Base-by-base conservation (phyloP, 2,888 invertebrate genomes). In the Cordilura impudica region DNA sequence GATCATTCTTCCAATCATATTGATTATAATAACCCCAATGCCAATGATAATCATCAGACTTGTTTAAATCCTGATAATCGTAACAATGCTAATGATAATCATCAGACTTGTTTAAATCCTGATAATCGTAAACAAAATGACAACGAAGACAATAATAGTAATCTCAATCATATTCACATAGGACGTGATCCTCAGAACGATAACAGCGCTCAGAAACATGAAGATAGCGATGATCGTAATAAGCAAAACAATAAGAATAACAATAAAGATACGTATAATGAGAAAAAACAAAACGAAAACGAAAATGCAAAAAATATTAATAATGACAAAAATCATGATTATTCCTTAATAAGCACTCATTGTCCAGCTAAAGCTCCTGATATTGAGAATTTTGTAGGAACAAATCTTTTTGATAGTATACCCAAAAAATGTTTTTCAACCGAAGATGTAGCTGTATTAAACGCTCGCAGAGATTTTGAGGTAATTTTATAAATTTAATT, bases 381-480 rank as follows among this genome's bases (percentile, higher is more conserved):
- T 47, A 39, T 74, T n/a, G 65, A 79, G 6, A 83, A 66, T 53
- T 89, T 89, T 70, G 83, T 89, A 51, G 90, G 90, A 6, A 87
- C 89, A 29, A 89, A 89, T 84, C 84, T 90, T 2, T 88, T 89
- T 80, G 83, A 83, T 2, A 82, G 78, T 7, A 83, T 81, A 16
- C 81, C 77, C 0, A 88, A 87, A 66, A 86, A 83, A 54, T 90
- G 90, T 67, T 90, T 89, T 31, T 85, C 88, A 2, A 49, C 77
- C 0, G 89, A 89, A 53, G 89, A 90, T 26, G 82, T 89, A 39
- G 87, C 87, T 0, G 58, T 89, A 2, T 74, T 90, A 29, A 81
- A 85, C 7, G 84, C 87, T 4, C 86, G 90, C n/a, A 83, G 78
- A 54, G 87, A 89, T 60, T 89, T 90, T 77, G 89, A 90, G 81